These are phyloP conservation scores for Eremobia ochroleuca DNA, from an alignment of 2,888 invertebrate genomes.

Conservation along the genomic window DNA sequence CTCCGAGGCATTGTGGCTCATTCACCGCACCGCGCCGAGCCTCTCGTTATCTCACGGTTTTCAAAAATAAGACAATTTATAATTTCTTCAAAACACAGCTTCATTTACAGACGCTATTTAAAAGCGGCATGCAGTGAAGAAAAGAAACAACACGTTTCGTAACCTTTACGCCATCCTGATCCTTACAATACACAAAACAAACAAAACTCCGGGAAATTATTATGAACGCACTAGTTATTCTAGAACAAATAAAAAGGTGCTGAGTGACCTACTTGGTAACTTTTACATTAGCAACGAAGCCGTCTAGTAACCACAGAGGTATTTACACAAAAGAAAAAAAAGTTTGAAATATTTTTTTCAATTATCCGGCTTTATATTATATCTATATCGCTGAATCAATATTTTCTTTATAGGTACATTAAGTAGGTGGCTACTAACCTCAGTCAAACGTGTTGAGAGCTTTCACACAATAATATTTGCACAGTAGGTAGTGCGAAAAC, in stretches of 20 bases:
- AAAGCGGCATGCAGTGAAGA: slow-evolving; percentile 17
- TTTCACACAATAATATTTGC: slow-evolving; percentile 55
- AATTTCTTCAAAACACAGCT: slow-evolving; percentile 26
- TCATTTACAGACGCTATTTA: slow-evolving; percentile 28
- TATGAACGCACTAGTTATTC: slow-evolving; percentile 33
- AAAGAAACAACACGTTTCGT: slow-evolving; percentile 23
- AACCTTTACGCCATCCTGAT: slow-evolving; percentile 26
- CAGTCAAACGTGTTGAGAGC: slow-evolving; percentile 37
- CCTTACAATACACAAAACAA: slow-evolving; percentile 29
- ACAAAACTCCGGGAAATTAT: slow-evolving; percentile 24
- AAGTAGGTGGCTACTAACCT: slow-evolving; percentile 47
- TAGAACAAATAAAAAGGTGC: slow-evolving; percentile 43
- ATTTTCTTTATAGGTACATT: slow-evolving; percentile 50
- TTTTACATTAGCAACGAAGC: slow-evolving; percentile 60
- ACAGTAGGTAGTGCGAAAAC: slow-evolving; percentile 27
- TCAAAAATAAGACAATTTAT: slow-evolving; percentile 57
- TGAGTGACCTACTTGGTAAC: slow-evolving; percentile 62
- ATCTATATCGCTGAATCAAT: slow-evolving; percentile 39
- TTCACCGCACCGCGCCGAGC: slow-evolving; percentile 54
- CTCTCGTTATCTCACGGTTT: slow-evolving; percentile 64
- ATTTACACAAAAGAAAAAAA: slow-evolving; percentile 62
- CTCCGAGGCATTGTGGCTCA: slow-evolving; percentile 59
- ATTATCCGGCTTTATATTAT: slow-evolving; percentile 49
- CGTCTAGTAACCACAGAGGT: slow-evolving; percentile 61
- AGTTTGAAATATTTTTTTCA: slow-evolving; percentile 48